Evolutionary conservation across 2,113 vertebrate genomes (phyloP).

Genomic region (Probosciger aterrimus): DNA sequence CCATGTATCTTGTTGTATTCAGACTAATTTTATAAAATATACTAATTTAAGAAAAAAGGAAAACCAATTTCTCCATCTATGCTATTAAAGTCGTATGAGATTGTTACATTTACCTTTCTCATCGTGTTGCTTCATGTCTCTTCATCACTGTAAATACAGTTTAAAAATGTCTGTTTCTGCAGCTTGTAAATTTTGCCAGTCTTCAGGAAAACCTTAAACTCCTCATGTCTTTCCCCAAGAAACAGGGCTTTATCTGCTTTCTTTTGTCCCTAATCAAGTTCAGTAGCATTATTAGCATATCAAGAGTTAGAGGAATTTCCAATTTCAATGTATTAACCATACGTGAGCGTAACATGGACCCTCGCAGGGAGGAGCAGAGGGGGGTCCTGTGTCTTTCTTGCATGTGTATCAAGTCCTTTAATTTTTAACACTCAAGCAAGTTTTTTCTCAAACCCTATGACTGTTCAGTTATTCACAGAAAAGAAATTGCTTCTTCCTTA

Average conservation of each 20-base stretch:
- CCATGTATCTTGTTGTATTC: neutral
- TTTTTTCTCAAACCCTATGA: neutral
- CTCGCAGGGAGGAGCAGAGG: neutral
- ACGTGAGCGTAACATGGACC: neutral
- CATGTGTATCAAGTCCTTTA: neutral
- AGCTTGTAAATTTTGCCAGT: neutral
- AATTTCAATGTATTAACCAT: neutral
- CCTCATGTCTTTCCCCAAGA: neutral
- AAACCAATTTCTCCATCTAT: neutral
- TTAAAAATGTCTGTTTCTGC: neutral
- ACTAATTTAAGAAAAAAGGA: neutral
- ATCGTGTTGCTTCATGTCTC: neutral
- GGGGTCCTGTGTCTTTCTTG: neutral
- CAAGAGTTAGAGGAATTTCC: neutral
- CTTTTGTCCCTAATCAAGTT: neutral
- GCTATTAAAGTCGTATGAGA: neutral
- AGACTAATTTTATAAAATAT: neutral
- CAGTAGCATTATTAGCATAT: neutral
- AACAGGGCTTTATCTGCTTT: neutral
- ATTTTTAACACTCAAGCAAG: neutral
- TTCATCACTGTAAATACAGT: neutral
- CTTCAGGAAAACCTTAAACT: neutral
- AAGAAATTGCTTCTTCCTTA: conserved; percentile 17
- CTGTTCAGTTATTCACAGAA: conserved; percentile 17
- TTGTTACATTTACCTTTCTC: neutral